Base-by-base conservation (phyloP, 2,797 vertebrate genomes). In the Oryzias sinensis region DNA sequence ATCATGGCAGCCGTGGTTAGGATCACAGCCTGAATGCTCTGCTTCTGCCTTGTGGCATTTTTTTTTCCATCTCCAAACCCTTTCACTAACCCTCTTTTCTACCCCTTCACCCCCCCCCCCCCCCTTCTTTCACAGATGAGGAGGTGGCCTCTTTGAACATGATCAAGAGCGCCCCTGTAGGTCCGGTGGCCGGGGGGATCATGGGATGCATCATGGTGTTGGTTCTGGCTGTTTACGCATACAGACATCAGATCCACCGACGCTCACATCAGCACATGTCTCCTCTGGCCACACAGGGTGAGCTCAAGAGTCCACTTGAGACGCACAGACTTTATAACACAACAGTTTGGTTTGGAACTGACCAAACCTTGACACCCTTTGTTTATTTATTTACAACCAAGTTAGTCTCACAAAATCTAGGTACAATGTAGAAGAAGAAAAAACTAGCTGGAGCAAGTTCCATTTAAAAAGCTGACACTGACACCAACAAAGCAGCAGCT, bases 151-250 rank as follows among this genome's bases (percentile, higher is more conserved):
- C 96, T 14, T 72, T 98, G 68, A 98, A 96, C 84, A 98, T 98
- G 96, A 97, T 99, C 65, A 98, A 98, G 84, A 98, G 96, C 0
- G 97, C 96, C 3, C 97, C 97, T 0, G 97, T 99, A 27, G 97
- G 97, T 20, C 97, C 96, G 0, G 97, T 99, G 17, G 97, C 97
- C 0, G 97, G 97, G 48, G 97, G 97, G 17, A 98, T 99, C 49
- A 98, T 99, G 97, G 97, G 97, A 56, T 97, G 96, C 73, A 97
- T 98, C 70, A 98, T 99, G 97, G 97, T 99, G 59, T 82, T 98
- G 54, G 97, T 98, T 66, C 89, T 99, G 44, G 97, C 95, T 0
- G 96, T 99, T 50, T 99, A 99, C 0, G 97, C 96, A 0, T 99
- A 98, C 84, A 93, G 97, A 51, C 97, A 99, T 72, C 97, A 99